These are phyloP conservation scores for Malaclemys terrapin DNA, from an alignment of 2,113 vertebrate genomes.

Conservation along the genomic window DNA sequence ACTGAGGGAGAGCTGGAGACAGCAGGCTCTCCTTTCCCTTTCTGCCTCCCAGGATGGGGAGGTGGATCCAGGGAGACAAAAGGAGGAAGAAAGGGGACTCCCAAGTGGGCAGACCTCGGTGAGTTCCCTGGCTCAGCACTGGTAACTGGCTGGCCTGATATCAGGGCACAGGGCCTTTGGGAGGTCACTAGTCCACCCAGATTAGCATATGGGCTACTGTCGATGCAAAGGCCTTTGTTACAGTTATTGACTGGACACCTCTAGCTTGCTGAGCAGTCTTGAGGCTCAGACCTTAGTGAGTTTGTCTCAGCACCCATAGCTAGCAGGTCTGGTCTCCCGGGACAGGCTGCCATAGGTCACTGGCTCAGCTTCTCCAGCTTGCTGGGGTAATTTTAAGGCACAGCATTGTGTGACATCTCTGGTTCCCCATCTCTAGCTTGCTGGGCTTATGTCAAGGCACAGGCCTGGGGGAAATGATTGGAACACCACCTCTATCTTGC, in stretches of 20 bases:
- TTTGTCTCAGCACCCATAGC: neutral
- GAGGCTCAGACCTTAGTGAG: neutral
- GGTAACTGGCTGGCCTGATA: accelerated
- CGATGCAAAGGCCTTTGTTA: neutral
- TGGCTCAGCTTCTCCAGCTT: neutral
- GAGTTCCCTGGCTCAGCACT: neutral
- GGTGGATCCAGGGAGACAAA: too few species aligned
- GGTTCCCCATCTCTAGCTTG: neutral
- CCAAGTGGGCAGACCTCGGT: neutral
- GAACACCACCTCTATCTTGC: neutral
- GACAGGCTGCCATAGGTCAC: neutral
- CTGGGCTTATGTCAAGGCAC: neutral
- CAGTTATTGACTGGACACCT: neutral
- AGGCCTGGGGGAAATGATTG: neutral
- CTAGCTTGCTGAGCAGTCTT: neutral
- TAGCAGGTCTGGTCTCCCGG: neutral
- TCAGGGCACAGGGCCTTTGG: accelerated
- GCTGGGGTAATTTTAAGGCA: neutral
- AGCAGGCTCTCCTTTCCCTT: neutral
- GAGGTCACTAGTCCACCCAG: neutral
- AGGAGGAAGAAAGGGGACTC: neutral
- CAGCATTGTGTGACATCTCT: neutral
- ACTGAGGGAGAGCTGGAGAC: neutral
- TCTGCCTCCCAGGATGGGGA: neutral
- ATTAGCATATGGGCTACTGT: accelerated